Percentiles rank a stretch among this genome's conserved stretches.
Conservation (phyloP, 2,113 vertebrate species). For the Neopipo cinnamomea region DNA sequence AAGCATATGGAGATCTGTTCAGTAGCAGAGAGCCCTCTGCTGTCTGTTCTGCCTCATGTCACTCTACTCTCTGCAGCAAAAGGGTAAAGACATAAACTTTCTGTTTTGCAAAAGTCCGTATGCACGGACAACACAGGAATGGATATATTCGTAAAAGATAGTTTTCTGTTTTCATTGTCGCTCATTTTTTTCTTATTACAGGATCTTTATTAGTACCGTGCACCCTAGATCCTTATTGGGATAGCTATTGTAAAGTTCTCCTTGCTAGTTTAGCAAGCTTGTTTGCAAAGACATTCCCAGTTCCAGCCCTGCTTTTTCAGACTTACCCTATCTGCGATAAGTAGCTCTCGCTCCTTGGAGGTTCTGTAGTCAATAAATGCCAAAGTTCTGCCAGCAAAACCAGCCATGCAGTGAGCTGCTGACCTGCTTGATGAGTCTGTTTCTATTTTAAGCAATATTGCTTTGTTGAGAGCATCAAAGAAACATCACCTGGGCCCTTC, state of each 20-base stretch:
- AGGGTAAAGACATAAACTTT: background rate
- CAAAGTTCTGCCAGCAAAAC: background rate
- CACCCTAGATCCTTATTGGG: background rate
- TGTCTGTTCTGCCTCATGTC: background rate
- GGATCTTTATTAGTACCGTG: background rate
- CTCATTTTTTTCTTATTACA: background rate
- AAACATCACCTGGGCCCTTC: background rate
- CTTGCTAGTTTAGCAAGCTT: background rate
- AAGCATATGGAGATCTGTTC: background rate
- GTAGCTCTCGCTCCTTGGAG: background rate
- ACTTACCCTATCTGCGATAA: background rate
- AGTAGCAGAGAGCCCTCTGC: background rate
- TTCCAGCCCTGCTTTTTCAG: background rate
- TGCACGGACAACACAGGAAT: background rate
- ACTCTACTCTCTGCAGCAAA: background rate
- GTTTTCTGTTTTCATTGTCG: background rate
- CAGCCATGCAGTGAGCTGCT: background rate
- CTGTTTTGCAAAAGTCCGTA: background rate
- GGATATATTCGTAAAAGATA: background rate
- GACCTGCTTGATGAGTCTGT: rapidly evolving
- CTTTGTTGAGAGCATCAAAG: background rate
- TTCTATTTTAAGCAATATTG: background rate
- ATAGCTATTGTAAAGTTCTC: background rate
- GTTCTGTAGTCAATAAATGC: background rate
- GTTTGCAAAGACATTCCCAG: background rate